These are phyloP conservation scores for Crossaster papposus DNA, from an alignment of 53 echinoderm and acorn worm genomes.

Conservation along the genomic window DNA sequence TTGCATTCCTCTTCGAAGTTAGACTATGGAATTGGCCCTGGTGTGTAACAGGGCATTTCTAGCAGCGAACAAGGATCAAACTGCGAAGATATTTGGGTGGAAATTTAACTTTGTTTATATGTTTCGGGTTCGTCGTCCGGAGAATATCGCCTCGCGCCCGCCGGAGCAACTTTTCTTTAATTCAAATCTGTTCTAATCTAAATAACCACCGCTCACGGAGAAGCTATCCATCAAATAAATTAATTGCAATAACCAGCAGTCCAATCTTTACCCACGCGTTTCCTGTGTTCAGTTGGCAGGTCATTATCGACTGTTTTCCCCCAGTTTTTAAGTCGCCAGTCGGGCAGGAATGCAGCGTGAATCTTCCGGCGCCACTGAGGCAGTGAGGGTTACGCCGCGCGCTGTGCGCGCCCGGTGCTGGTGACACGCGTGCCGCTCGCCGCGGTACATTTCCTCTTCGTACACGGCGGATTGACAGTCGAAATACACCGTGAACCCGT, in stretches of 20 bases:
- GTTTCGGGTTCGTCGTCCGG: not conserved
- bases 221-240: conserved; percentile 31
- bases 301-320: conserved; percentile 28
- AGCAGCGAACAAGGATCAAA: conserved; percentile 11
- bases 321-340: not conserved
- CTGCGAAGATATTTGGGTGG: conserved; percentile 22
- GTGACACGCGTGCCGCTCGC: not conserved
- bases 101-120: not conserved
- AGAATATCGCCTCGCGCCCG: not conserved
- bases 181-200: not conserved
- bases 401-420: too few species aligned
- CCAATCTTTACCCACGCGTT: conserved; percentile 25
- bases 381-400: conserved; percentile 34
- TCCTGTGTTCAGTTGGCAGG: conserved; percentile 39
- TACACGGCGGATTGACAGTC: not conserved
- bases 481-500: conserved; percentile 13
- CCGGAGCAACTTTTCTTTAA: not conserved
- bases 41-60: conserved; percentile 18
- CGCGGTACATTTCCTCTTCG: conserved; percentile 29
- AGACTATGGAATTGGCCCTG: conserved; percentile 19
- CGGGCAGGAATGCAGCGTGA: conserved; percentile 34
- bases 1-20: not conserved
- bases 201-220: conserved; percentile 1
- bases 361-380: conserved; percentile 36
- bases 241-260: conserved; percentile 24